Evolutionary conservation across 1,140 invertebrate species (phyloP), one percentile per base, ranked within the genome.

Genomic region (Delia radicum): DNA sequence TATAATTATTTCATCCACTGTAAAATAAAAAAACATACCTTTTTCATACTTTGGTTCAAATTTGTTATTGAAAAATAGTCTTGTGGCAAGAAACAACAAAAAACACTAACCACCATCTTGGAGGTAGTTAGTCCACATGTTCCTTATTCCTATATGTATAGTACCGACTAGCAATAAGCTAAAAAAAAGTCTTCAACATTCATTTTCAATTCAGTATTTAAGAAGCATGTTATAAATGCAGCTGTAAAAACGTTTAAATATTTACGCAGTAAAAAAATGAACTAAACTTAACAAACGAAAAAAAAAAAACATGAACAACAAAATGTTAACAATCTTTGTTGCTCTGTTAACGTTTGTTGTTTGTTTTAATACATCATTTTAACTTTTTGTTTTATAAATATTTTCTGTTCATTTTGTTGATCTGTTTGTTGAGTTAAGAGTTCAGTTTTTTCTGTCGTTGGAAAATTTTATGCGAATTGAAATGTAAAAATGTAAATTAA

Each of bases 401-500:
- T 13, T 15, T 63, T 63, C 26, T 3, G 18, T 21, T 63, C 65
- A 33, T 69, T 69, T 29, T 33, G 65, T 33, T 67, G 63, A 31
- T 67, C 28, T 67, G 63, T 67, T 31, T 31, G 42, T 48, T n/a
- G 48, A 55, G 48, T 55, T 55, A n/a, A n/a, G n/a, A 55, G 48
- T 55, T 7, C 18, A 55, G 48, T 55, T 15, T 65, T 65, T 65
- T 8, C 18, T 33, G 65, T 69, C 65, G 33, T 65, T 69, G 65
- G 65, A 31, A 69, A 69, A 69, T 69, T 69, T 69, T 69, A 69
- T 69, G 65, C 65, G 65, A 69, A 69, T 69, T 69, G 65, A 69
- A 69, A 69, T 69, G 65, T 69, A 69, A 69, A 69, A 69, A 69
- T 69, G 65, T 69, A 69, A 69, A 69, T 69, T 69, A 69, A 69